Evolutionary conservation across 2,113 vertebrate genomes (phyloP).

Genomic region (Etheostoma spectabile): DNA sequence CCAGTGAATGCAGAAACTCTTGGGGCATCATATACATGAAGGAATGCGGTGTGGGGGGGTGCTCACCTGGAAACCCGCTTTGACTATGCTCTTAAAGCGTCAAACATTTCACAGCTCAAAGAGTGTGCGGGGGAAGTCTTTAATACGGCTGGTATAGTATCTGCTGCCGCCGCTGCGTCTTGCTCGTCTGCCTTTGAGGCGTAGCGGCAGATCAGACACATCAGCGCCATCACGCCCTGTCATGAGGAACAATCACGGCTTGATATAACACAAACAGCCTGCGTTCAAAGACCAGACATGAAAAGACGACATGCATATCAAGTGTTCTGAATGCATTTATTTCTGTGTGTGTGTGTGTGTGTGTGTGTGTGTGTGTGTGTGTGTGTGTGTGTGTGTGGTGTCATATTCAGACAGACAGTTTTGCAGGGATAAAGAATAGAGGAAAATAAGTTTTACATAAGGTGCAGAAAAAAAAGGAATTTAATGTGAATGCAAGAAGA

Average conservation of each 20-base stretch:
- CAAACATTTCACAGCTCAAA: constrained; percentile 76
- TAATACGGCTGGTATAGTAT: constrained; percentile 66
- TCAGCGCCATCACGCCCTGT: constrained; percentile 67
- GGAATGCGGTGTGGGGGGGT: background rate
- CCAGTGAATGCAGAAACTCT: constrained; percentile 71
- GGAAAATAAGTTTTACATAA: constrained; percentile 53
- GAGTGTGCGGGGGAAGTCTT: constrained; percentile 69
- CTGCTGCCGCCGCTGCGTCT: constrained; percentile 49
- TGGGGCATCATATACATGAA: constrained; percentile 63
- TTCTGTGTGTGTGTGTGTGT: background rate
- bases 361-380: constrained; percentile 1
- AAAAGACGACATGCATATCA: constrained; percentile 69
- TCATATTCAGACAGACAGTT: constrained; percentile 47
- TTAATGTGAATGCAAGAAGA: constrained; percentile 63
- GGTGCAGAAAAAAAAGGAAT: constrained; percentile 49
- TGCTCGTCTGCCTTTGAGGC: constrained; percentile 70
- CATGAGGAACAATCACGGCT: constrained; percentile 72
- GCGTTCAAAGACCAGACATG: constrained; percentile 75
- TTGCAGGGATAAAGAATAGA: constrained; percentile 19
- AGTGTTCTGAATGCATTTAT: constrained; percentile 48
- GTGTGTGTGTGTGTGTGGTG: constrained; percentile 12
- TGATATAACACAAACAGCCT: constrained; percentile 78
- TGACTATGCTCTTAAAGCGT: constrained; percentile 58
- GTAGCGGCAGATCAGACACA: constrained; percentile 73
- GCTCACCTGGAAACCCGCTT: constrained; percentile 74